phyloP scores from a whole-genome alignment of 1,140 invertebrate genomes.

The Coptotermes formosanus region DNA sequence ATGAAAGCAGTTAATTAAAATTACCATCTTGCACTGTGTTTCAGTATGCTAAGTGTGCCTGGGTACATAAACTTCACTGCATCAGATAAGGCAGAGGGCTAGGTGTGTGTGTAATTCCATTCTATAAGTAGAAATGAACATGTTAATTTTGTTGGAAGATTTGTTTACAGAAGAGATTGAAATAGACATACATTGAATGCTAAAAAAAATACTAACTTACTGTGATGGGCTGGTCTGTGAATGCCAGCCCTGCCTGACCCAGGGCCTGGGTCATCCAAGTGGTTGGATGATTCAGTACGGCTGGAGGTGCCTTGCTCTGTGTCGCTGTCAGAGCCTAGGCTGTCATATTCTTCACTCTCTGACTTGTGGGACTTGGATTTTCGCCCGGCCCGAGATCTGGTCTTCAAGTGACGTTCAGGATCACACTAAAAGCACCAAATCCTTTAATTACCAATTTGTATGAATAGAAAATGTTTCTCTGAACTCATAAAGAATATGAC shows the following conservation, averaged over 20 bases:
- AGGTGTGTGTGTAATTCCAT: too few relatives aligned
- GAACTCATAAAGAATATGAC: too few relatives aligned
- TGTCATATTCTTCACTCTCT: conserved; percentile 62
- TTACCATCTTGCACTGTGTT: too few relatives aligned
- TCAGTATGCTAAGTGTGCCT: too few relatives aligned
- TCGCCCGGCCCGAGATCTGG: conserved; percentile 43
- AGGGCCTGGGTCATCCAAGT: conserved; percentile 52
- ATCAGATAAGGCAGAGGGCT: too few relatives aligned
- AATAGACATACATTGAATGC: neutral
- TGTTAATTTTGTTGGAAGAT: neutral
- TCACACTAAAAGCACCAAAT: neutral
- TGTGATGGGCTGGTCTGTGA: conserved; percentile 58
- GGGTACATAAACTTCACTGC: too few relatives aligned
- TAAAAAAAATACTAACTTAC: conserved; percentile 58
- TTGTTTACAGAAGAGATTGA: neutral
- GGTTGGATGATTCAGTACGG: conserved; percentile 53
- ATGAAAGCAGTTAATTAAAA: too few relatives aligned
- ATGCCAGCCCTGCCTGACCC: conserved; percentile 44
- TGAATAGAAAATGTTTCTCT: too few relatives aligned
- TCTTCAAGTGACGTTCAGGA: conserved; percentile 16
- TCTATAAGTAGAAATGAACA: too few relatives aligned
- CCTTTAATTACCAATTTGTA: too few relatives aligned
- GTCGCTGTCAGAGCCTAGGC: conserved; percentile 58
- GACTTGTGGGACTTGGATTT: conserved; percentile 54
- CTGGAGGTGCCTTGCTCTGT: conserved; percentile 53